A percentile compares a stretch with the other conserved stretches of the same genome.
Conservation (phyloP, 1,140 invertebrate genomes). For the Drosophila biarmipes region DNA sequence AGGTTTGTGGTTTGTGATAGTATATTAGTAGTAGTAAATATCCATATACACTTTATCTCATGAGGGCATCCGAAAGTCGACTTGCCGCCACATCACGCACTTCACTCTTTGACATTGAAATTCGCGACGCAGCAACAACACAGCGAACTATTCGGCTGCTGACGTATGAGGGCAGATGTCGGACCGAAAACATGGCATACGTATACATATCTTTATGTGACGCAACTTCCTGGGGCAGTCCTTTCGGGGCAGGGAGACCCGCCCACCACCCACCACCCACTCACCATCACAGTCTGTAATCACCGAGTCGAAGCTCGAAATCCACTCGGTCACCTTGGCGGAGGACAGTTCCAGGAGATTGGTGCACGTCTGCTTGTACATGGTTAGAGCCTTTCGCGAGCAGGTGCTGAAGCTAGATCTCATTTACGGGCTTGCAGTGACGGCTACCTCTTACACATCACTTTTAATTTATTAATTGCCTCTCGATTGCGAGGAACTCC, state of each 20-base stretch:
- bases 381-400: conserved; percentile 27
- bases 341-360: conserved; percentile 80
- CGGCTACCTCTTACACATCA: conserved; percentile 33
- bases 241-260: neutral
- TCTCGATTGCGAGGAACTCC: conserved; percentile 32
- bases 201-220: conserved; percentile 35
- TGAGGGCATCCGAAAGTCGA: conserved; percentile 27
- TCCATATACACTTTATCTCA: neutral
- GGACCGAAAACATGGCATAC: neutral
- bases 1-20: no score
- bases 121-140: conserved; percentile 36
- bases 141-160: conserved; percentile 7
- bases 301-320: conserved; percentile 91
- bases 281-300: conserved; percentile 94
- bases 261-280: conserved; percentile 35
- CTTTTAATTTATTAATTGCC: conserved; percentile 43
- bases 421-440: conserved; percentile 9
- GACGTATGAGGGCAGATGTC: conserved; percentile 24
- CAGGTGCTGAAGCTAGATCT: conserved; percentile 3
- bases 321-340: conserved; percentile 87
- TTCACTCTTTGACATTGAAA: conserved; percentile 73
- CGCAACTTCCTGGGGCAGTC: conserved; percentile 20
- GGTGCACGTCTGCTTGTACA: conserved; percentile 76
- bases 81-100: conserved; percentile 15
- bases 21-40: no score